Base-by-base conservation (phyloP, 2,888 invertebrate species). In the Phania funesta region DNA sequence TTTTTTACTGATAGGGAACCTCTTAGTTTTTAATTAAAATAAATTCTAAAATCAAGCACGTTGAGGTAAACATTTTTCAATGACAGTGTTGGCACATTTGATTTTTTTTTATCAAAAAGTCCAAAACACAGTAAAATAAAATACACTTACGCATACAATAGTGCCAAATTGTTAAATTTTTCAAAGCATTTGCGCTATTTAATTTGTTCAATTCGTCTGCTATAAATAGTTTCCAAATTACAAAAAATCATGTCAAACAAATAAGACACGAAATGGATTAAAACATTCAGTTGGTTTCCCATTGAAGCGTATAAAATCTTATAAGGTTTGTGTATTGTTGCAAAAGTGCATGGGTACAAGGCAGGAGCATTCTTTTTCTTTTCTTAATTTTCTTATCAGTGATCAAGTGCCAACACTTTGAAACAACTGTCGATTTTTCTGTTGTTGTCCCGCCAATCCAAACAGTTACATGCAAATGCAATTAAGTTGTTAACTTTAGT, bases 361-460 rank as follows among this genome's bases (percentile, higher is more conserved):
- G 32, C 54, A 1, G 1, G 2, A 38, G 54, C 52, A 56, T 65
- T 74, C 20, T 58, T 80, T 75, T 76, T 80, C 65, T 74, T 83
- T 76, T 79, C 80, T 85, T 84, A 81, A 83, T 84, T 85, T 84
- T 75, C 83, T 84, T 86, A 86, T 86, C 86, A 73, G 80, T 70
- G 85, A 86, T 86, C 84, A 79, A 83, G 80, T 82, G 82, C 82
- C 85, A 86, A 84, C 85, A 85, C 80, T 83, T 84, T 52, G 71
- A 79, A 85, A 86, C 89, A 89, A 89, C 89, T 89, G 89, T 89
- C 90, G 89, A 89, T 89, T 88, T 88, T 89, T 87, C 65, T 50
- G 71, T 71, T 71, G 71, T 58, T 78, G 56, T 87, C 65, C 78
- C 82, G 68, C 82, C 88, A 88, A 89, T 87, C 86, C 87, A 85